Evolutionary conservation across 2,113 vertebrate genomes (phyloP).

Genomic region (Protobothrops mucrosquamatus): DNA sequence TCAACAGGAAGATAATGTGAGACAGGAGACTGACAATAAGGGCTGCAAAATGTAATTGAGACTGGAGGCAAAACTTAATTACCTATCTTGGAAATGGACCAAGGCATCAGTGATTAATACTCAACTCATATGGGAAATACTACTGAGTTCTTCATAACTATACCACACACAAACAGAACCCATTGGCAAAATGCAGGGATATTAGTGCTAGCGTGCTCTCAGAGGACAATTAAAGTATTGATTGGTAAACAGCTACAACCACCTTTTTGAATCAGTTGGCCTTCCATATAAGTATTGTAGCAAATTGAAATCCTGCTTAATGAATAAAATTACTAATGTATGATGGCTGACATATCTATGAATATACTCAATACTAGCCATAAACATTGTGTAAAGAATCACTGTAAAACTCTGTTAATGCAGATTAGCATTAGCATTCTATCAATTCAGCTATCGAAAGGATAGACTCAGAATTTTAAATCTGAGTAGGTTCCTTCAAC

Average conservation of each 20-base stretch:
- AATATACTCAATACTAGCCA: background rate
- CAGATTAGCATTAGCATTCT: background rate
- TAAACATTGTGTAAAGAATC: background rate
- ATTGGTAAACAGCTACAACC: background rate
- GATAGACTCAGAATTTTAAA: background rate
- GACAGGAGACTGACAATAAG: constrained; percentile 33
- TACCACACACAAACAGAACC: background rate
- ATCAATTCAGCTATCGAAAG: background rate
- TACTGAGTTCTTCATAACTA: constrained; percentile 14
- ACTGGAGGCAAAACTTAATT: constrained; percentile 44
- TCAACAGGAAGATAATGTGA: constrained; percentile 28
- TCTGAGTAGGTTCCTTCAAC: background rate
- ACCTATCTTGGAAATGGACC: constrained; percentile 35
- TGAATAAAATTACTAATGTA: background rate
- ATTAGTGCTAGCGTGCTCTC: background rate
- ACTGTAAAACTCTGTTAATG: background rate
- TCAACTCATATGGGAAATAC: background rate
- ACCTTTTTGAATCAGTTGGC: background rate
- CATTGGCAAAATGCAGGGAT: background rate
- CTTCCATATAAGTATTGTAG: background rate
- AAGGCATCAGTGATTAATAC: constrained; percentile 40
- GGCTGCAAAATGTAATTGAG: constrained; percentile 34
- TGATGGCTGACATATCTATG: constrained; percentile 2
- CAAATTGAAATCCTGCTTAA: background rate
- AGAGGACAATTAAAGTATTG: background rate